A percentile compares a stretch with the other conserved stretches of the same genome.
Evolutionary conservation across 2,888 invertebrate species (phyloP).

Genomic region (Conomelus anceps): DNA sequence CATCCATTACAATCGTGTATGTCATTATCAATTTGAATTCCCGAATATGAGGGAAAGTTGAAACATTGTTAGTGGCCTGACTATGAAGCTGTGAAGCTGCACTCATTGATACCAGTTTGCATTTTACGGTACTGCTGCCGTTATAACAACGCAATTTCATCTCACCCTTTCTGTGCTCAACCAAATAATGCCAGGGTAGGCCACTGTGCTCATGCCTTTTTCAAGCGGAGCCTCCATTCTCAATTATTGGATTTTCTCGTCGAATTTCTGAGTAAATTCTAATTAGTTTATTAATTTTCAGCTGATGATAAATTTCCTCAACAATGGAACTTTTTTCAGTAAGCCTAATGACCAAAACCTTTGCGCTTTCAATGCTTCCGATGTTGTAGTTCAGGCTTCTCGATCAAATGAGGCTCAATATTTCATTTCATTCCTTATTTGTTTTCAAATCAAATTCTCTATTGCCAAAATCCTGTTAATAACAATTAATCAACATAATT

Average conservation of each 20-base stretch:
- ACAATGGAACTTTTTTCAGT: background rate
- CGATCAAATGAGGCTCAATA: too few species aligned
- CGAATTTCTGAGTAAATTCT: background rate
- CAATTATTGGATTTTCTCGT: background rate
- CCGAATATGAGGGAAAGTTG: background rate
- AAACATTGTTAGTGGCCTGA: background rate
- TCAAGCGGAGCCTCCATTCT: background rate
- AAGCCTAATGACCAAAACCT: too few species aligned
- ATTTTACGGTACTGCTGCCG: background rate
- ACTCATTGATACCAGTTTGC: background rate
- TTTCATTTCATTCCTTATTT: too few species aligned
- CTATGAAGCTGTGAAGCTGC: too few species aligned
- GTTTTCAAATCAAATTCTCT: too few species aligned
- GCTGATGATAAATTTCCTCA: background rate
- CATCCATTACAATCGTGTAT: background rate
- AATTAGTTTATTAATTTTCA: background rate
- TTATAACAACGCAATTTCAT: background rate
- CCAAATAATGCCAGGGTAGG: background rate
- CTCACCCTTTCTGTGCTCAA: background rate
- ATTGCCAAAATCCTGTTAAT: too few species aligned
- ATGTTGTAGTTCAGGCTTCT: too few species aligned
- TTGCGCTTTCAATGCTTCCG: too few species aligned
- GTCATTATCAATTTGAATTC: background rate
- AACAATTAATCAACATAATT: too few species aligned
- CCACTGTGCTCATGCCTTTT: background rate